Percentiles rank a stretch among this genome's conserved stretches.
Evolutionary conservation across 2,113 vertebrate genomes (phyloP).

Genomic region (Planiliza haematocheilus): DNA sequence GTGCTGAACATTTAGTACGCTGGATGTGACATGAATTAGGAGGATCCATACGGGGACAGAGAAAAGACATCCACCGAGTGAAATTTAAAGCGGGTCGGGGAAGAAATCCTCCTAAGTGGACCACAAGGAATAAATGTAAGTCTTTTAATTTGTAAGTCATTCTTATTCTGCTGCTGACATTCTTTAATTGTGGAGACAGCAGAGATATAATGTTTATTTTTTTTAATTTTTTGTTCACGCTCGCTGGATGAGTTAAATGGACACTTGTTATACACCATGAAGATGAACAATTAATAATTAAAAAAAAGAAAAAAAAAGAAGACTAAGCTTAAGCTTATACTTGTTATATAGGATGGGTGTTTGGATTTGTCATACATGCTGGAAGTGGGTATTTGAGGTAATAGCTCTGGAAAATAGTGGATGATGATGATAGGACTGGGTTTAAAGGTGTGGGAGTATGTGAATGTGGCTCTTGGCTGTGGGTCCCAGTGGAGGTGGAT

Average conservation of each 20-base stretch:
- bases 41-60: background rate
- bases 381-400: constrained; percentile 5
- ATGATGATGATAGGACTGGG: constrained; percentile 36
- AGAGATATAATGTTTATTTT: background rate
- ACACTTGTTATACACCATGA: constrained; percentile 43
- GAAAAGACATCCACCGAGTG: constrained; percentile 18
- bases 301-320: background rate
- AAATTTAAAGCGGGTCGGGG: background rate
- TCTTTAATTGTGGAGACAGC: constrained; percentile 16
- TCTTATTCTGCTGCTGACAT: background rate
- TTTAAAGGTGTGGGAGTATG: constrained; percentile 15
- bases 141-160: background rate
- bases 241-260: constrained; percentile 19
- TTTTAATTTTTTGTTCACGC: constrained; percentile 6
- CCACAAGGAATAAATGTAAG: constrained; percentile 54
- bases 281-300: too few species aligned
- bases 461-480: constrained; percentile 41
- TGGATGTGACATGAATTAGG: constrained; percentile 57
- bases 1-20: constrained; percentile 82
- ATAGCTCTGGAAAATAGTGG: constrained; percentile 27
- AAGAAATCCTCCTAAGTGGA: constrained; percentile 7
- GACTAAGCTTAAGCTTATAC: too few species aligned
- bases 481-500: constrained; percentile 41
- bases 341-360: background rate
- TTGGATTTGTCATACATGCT: constrained; percentile 19